Conservation (phyloP, 2,113 vertebrate species). For the Puntigrus tetrazona region DNA sequence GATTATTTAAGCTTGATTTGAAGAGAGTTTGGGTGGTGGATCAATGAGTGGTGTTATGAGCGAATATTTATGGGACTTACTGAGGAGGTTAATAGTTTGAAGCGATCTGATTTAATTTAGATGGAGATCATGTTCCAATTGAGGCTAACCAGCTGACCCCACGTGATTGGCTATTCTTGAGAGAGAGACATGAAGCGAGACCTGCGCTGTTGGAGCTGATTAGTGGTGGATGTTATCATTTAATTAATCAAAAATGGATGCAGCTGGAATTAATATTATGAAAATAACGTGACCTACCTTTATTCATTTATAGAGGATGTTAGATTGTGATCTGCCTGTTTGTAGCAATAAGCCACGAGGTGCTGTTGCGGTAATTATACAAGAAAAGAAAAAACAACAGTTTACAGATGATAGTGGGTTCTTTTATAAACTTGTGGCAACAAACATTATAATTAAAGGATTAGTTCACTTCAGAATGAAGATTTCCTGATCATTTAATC, state of each 20-base stretch:
- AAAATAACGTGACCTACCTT: background rate
- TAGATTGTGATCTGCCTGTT: background rate
- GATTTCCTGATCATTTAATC: too few species aligned
- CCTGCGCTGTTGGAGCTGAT: background rate
- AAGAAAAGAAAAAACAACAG: background rate
- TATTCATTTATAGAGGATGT: background rate
- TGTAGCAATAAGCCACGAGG: background rate
- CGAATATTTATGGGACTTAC: conserved; percentile 66
- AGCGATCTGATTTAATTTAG: conserved; percentile 68
- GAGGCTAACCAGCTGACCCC: conserved; percentile 41
- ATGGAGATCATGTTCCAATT: conserved; percentile 66
- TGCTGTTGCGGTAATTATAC: background rate
- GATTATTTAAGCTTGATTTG: conserved; percentile 28
- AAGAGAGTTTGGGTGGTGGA: conserved; percentile 23
- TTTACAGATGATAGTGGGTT: background rate
- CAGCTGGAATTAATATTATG: background rate
- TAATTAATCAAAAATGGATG: conserved; percentile 22
- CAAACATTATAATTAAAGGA: too few species aligned
- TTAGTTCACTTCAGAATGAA: too few species aligned
- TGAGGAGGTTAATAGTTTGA: conserved; percentile 65
- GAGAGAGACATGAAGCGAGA: background rate
- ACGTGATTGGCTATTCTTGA: conserved; percentile 34
- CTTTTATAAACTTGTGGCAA: background rate
- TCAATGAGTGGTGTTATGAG: conserved; percentile 55
- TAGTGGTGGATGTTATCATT: conserved; percentile 8